Base-by-base conservation (phyloP, 2,113 vertebrate species). In the Mobula birostris region DNA sequence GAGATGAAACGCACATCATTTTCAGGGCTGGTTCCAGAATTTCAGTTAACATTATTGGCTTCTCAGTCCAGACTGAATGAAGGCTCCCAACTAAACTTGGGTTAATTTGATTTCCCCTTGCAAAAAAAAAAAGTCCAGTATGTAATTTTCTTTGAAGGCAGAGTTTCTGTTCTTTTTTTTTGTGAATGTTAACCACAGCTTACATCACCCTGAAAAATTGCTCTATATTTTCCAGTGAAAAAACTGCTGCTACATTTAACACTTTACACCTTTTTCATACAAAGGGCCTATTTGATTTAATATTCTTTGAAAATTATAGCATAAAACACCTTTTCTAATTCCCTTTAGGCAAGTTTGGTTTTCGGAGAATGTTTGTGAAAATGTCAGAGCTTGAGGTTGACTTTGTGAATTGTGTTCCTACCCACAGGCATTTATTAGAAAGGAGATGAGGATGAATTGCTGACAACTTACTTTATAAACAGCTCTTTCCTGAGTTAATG, bases 401-500 rank as follows among this genome's bases (percentile, higher is more conserved):
- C 36, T 91, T 15, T 93, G 17, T 27, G 70, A 93, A 76, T 93
- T 93, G 68, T 74, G 40, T 74, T 93, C 24, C 36, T 76, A 56
- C 24, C 32, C 91, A 72, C 70, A 40, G 66, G 63, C 15, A 29
- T 93, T 72, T 74, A 93, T 56, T 74, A 14, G 91, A 90, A 21
- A 74, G 91, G 91, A 93, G 70, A 93, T 74, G 70, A 24, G 91
- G 40, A 74, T 93, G 91, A 76, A 76, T 93, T 76, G 70, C 91
- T 93, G 48, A 74, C 91, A 93, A 93, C 36, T 74, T 56, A 74
- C 68, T 93, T 72, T 93, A 36, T 93, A 74, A 93, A 93, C 40
- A 93, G 40, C 91, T 76, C 48, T 93, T 93, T 93, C 91, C 91
- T 93, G 91, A 76, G 40, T 11, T 40, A 93, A 76, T 93, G 91